Evolutionary conservation across 2,113 vertebrate species (phyloP).

Genomic region (Indicator maculatus): DNA sequence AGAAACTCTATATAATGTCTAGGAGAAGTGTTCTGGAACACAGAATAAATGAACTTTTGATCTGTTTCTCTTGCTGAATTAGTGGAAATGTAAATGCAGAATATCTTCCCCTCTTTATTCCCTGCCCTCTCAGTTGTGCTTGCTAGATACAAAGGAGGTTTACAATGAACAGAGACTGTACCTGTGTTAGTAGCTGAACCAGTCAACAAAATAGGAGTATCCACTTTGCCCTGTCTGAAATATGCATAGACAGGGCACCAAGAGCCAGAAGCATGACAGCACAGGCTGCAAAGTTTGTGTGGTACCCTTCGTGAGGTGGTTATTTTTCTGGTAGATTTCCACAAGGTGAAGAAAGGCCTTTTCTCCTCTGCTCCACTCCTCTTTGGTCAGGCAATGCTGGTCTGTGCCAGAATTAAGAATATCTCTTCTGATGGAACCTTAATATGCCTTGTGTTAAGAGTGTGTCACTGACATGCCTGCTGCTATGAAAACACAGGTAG

Average conservation of each 20-base stretch:
- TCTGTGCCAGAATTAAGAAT: neutral
- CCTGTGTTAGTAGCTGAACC: neutral
- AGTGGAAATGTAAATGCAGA: constrained; percentile 22
- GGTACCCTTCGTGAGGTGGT: neutral
- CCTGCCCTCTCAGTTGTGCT: neutral
- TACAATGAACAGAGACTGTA: neutral
- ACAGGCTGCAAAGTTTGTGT: neutral
- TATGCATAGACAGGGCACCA: rapidly evolving
- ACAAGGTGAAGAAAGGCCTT: neutral
- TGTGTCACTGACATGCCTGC: rapidly evolving
- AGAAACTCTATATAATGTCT: constrained; percentile 51
- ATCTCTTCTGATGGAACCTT: neutral
- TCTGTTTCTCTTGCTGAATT: constrained; percentile 29
- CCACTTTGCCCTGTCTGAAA: neutral
- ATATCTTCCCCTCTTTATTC: neutral
- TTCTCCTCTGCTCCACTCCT: neutral
- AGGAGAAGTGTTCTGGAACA: constrained; percentile 43
- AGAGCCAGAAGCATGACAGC: neutral
- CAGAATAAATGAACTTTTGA: constrained; percentile 4
- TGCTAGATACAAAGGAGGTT: neutral
- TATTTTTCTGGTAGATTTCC: neutral
- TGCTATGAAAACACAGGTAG: neutral
- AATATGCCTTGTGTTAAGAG: neutral
- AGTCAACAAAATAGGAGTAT: neutral
- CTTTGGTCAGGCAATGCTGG: rapidly evolving